These are phyloP conservation scores for Spinus olivaceus DNA, from an alignment of 2,797 vertebrate species.

Conservation along the genomic window DNA sequence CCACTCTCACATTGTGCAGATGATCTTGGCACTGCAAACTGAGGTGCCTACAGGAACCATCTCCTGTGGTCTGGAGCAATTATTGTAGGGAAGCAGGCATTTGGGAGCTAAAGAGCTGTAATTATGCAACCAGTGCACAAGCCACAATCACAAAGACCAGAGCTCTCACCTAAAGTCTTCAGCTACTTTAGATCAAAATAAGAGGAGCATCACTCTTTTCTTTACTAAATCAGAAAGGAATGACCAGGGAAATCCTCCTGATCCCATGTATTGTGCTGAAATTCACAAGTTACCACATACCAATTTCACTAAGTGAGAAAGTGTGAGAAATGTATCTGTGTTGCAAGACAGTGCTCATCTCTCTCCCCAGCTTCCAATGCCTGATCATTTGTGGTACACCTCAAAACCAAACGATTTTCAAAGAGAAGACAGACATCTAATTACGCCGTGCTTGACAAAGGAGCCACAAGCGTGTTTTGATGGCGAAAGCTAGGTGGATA, in stretches of 20 bases:
- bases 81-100: not conserved
- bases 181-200: not conserved
- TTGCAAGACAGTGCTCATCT: not conserved
- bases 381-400: rapidly evolving
- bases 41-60: rapidly evolving
- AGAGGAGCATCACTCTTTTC: not conserved
- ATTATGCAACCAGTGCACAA: not conserved
- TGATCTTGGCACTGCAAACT: not conserved
- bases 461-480: not conserved
- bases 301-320: not conserved
- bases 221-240: not conserved
- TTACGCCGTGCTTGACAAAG: not conserved
- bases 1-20: not conserved
- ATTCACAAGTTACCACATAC: not conserved
- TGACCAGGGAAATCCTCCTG: not conserved
- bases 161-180: not conserved
- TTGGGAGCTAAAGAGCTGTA: not conserved
- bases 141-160: not conserved
- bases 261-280: not conserved
- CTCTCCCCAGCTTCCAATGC: not conserved
- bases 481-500: not conserved
- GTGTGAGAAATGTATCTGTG: not conserved
- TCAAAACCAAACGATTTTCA: not conserved
- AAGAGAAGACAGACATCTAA: not conserved
- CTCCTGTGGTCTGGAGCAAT: not conserved